Evolutionary conservation across 2,888 invertebrate species (phyloP).

Genomic region (Eurois occulta): DNA sequence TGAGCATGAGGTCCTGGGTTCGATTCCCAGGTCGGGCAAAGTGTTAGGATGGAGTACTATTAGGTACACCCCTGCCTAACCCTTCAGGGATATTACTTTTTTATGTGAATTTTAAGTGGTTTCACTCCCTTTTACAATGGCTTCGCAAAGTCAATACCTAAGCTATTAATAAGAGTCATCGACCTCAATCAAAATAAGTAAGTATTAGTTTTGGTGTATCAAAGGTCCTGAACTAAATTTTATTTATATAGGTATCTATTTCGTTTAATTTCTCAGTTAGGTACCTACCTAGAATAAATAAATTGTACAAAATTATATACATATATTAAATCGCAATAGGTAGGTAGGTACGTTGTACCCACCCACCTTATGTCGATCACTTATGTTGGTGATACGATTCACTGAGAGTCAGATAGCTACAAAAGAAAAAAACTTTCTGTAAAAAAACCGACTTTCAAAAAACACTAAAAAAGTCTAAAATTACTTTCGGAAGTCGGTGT

Average conservation of each 20-base stretch:
- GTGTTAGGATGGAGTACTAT: too few relatives aligned
- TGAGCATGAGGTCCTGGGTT: too few relatives aligned
- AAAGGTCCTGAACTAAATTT: neutral
- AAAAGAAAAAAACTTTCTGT: too few relatives aligned
- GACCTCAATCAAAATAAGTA: neutral
- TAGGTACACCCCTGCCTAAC: too few relatives aligned
- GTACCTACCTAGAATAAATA: neutral
- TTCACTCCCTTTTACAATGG: neutral
- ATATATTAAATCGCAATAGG: neutral
- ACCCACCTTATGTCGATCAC: neutral
- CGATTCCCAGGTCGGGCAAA: too few relatives aligned
- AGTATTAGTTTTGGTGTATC: neutral
- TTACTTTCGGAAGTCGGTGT: too few relatives aligned
- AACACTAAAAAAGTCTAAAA: too few relatives aligned
- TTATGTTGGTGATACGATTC: neutral
- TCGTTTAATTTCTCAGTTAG: neutral
- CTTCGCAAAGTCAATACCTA: slow-evolving; percentile 11
- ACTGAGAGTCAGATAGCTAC: neutral
- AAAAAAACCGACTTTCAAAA: too few relatives aligned
- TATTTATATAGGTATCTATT: neutral
- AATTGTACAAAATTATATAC: neutral
- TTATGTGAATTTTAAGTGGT: neutral
- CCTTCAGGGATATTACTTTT: neutral
- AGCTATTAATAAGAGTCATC: slow-evolving; percentile 11
- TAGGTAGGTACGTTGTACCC: neutral